phyloP scores from a whole-genome alignment of 2,797 vertebrate genomes.

The Fratercula arctica region DNA sequence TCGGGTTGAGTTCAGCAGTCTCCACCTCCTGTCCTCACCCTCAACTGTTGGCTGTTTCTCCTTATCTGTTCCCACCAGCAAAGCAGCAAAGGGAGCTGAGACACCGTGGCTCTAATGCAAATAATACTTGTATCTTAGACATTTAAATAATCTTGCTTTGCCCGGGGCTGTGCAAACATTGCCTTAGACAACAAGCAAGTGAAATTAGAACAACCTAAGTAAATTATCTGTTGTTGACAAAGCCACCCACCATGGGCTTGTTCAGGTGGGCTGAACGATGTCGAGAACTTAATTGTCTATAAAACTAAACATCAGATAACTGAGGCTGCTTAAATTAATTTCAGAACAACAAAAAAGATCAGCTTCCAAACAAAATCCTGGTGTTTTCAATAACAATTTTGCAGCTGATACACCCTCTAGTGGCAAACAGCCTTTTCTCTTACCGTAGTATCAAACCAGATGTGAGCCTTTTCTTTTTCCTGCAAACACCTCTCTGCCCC shows the following conservation, averaged over 20 bases:
- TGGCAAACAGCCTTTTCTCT: not conserved
- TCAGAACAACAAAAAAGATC: not conserved
- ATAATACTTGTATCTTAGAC: not conserved
- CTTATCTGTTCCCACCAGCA: not conserved
- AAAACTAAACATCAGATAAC: not conserved
- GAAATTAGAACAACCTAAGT: conserved; percentile 11
- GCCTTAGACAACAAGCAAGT: not conserved
- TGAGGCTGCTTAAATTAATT: not conserved
- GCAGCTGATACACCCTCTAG: conserved; percentile 56
- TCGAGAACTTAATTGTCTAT: not conserved
- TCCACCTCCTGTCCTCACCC: not conserved
- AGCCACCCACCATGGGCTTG: conserved; percentile 43
- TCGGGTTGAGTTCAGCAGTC: not conserved
- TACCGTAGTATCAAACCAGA: not conserved
- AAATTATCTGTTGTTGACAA: conserved; percentile 58
- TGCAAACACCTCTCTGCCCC: not conserved
- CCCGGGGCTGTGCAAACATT: not conserved
- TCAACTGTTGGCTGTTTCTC: not conserved
- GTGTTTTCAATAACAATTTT: not conserved
- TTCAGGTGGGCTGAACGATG: conserved; percentile 27
- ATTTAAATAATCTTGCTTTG: conserved; percentile 50
- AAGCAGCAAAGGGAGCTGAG: not conserved
- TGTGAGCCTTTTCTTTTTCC: not conserved
- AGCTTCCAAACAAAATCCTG: not conserved
- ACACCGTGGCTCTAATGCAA: not conserved